These are phyloP conservation scores for Periphyllus acericola DNA, from an alignment of 2,888 invertebrate genomes.

Conservation along the genomic window DNA sequence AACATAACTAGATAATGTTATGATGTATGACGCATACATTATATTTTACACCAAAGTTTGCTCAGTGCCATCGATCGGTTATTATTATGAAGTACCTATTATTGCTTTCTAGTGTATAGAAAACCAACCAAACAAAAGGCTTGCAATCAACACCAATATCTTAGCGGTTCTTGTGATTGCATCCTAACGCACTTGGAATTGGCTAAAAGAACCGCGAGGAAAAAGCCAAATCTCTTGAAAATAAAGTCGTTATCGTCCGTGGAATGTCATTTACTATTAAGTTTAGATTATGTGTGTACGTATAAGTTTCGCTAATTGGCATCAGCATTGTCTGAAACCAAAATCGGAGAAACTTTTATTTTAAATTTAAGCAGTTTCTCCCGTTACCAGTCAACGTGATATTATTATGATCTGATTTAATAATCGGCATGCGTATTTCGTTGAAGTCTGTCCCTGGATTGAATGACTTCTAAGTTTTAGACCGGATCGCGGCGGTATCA, in stretches of 20 bases:
- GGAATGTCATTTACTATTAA: neutral
- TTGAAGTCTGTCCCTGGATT: neutral
- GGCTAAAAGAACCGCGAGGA: neutral
- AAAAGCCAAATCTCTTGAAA: neutral
- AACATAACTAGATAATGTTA: too few species aligned
- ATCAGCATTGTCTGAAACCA: neutral
- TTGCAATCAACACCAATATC: too few species aligned
- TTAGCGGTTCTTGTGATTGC: too few species aligned
- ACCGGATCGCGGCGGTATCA: neutral
- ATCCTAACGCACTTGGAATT: neutral
- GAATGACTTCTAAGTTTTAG: neutral
- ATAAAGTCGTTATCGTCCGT: neutral
- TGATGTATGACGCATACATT: too few species aligned
- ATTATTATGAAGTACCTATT: too few species aligned
- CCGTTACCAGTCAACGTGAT: neutral
- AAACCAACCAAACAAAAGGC: too few species aligned
- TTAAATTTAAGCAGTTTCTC: neutral
- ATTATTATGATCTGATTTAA: slow-evolving; percentile 4
- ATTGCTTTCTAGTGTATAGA: too few species aligned
- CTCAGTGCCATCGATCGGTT: too few species aligned
- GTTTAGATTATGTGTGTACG: neutral
- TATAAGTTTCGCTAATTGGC: neutral
- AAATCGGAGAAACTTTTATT: neutral
- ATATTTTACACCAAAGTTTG: too few species aligned
- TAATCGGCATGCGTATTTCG: neutral